Percentiles rank a stretch among this genome's conserved stretches.
Conservation (phyloP, 2,113 vertebrate genomes). For the Suricata suricatta region DNA sequence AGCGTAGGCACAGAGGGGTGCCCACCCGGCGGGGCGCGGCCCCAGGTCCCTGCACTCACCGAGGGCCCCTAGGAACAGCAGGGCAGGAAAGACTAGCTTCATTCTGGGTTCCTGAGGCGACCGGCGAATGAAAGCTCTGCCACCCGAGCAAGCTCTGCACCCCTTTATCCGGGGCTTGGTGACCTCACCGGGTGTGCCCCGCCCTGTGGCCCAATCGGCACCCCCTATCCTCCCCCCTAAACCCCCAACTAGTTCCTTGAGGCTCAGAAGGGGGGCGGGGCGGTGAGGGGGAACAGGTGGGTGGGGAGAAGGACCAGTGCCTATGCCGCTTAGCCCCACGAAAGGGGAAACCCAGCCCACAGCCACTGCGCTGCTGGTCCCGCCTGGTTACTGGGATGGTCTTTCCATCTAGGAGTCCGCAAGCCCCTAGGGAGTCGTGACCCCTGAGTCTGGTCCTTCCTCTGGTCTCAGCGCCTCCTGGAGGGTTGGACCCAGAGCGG, state of each 20-base stretch:
- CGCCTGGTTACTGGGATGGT: neutral
- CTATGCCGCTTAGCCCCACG: neutral
- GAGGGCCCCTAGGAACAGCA: slow-evolving; percentile 45
- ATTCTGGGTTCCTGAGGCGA: neutral
- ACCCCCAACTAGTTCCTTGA: neutral
- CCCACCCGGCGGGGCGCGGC: too few species aligned
- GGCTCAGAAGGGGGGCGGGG: neutral
- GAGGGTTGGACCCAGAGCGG: neutral
- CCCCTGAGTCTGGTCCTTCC: neutral
- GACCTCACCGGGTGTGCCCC: neutral
- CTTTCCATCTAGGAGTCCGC: neutral
- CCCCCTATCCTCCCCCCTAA: too few species aligned
- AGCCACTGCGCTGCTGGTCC: neutral
- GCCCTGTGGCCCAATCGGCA: slow-evolving; percentile 42
- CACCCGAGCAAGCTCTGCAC: neutral
- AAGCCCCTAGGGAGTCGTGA: neutral
- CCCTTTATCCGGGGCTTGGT: slow-evolving; percentile 54
- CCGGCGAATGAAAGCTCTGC: neutral
- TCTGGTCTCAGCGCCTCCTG: neutral
- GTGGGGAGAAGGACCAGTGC: neutral
- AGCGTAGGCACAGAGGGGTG: fast-evolving
- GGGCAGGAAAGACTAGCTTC: neutral
- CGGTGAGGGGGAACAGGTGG: neutral
- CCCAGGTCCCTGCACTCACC: slow-evolving; percentile 66
- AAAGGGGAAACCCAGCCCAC: neutral